Evolutionary conservation across 2,888 invertebrate genomes (phyloP), one percentile per base, ranked within the genome.

Genomic region (Labia minor): DNA sequence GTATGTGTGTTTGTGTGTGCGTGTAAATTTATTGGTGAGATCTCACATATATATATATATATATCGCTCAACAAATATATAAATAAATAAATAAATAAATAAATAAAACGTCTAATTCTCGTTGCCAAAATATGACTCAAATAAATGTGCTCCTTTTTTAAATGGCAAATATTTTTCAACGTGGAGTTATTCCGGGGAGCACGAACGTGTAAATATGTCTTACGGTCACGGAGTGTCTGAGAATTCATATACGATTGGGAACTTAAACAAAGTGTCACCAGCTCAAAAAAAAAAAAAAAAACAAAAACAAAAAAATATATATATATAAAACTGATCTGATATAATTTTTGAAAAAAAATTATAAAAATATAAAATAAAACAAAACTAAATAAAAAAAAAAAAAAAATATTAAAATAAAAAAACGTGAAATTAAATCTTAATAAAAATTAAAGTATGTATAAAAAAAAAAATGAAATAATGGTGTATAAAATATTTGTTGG

Each of bases 401-500:
- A 26, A 26, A 26, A 6, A 26, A n/a, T n/a, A n/a, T n/a, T n/a
- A n/a, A n/a, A n/a, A n/a, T n/a, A n/a, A n/a, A n/a, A n/a, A n/a
- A n/a, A n/a, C n/a, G n/a, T n/a, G n/a, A n/a, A 26, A 26, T 26
- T 6, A 26, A 26, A 26, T 6, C 26, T 26, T 26, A 26, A 26
- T 26, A 26, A 26, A 26, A 26, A 26, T n/a, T n/a, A n/a, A 3
- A 26, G 26, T 26, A 26, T 16, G 49, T 49, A 49, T 49, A 49
- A 49, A 4, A 26, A n/a, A n/a, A n/a, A 49, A 49, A 49, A n/a
- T 49, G 49, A 49, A 8, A 49, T 49, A 49, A 49, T 49, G n/a
- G 49, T 49, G 49, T 49, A 49, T n/a, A 49, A 49, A 49, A 49
- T 49, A 49, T 49, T 49, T 49, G 49, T 49, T 49, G 49, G 49